Percentiles rank a stretch among this genome's conserved stretches.
phyloP scores from a whole-genome alignment of 2,888 invertebrate genomes.

The Tetranychus truncatus region DNA sequence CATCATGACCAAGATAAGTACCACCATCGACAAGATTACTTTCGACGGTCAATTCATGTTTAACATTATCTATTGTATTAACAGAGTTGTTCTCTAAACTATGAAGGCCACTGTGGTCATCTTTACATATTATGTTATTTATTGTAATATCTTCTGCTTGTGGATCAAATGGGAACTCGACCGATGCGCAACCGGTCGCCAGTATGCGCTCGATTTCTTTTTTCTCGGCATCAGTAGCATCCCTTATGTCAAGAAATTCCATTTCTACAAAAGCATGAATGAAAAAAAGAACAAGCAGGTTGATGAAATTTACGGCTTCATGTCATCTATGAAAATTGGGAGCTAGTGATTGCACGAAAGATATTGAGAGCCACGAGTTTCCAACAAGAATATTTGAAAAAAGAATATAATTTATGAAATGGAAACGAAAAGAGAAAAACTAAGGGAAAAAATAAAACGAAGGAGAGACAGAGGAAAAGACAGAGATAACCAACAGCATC shows the following conservation, averaged over 20 bases:
- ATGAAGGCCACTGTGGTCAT: neutral
- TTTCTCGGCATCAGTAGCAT: slow-evolving; percentile 49
- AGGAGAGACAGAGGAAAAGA: no score
- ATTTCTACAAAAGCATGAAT: slow-evolving; percentile 27
- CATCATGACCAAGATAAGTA: slow-evolving; percentile 46
- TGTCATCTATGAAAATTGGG: no score
- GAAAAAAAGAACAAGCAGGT: neutral
- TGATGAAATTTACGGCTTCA: no score
- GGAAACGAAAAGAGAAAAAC: no score
- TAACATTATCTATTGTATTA: neutral
- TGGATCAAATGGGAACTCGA: slow-evolving; percentile 14
- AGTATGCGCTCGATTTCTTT: slow-evolving; percentile 45
- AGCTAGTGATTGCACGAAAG: no score
- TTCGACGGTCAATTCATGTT: slow-evolving; percentile 68
- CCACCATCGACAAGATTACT: slow-evolving; percentile 61
- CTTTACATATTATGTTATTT: neutral
- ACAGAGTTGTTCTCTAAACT: neutral
- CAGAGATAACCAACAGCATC: no score
- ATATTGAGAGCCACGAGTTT: no score
- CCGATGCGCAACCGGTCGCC: slow-evolving; percentile 16
- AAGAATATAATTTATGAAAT: no score
- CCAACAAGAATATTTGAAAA: no score
- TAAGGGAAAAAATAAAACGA: no score
- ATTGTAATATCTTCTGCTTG: neutral
- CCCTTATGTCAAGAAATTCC: slow-evolving; percentile 55